phyloP scores from a whole-genome alignment of 1,140 invertebrate species.

The Onthophagus taurus region DNA sequence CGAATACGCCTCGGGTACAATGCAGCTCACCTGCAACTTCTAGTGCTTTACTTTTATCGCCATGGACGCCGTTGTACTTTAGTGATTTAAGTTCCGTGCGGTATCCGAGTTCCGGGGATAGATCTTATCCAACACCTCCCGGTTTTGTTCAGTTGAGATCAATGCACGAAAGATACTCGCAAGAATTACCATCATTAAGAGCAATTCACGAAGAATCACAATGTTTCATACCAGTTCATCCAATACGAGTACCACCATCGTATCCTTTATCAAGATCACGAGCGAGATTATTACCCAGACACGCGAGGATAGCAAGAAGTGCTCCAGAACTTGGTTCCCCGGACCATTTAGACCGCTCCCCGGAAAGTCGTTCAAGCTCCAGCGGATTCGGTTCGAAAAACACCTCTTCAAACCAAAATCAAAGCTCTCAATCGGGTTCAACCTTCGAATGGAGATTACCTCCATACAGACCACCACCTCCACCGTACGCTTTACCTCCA shows the following conservation, averaged over 20 bases:
- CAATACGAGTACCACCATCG: slow-evolving; percentile 37
- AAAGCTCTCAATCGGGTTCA: slow-evolving; percentile 58
- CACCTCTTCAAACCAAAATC: slow-evolving; percentile 73
- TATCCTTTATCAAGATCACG: slow-evolving; percentile 39
- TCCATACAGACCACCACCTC: slow-evolving; percentile 61
- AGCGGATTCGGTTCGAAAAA: slow-evolving; percentile 88
- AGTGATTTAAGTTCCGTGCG: slow-evolving; percentile 79
- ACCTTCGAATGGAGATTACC: slow-evolving; percentile 67
- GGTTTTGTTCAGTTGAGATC: slow-evolving; percentile 51
- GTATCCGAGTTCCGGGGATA: slow-evolving; percentile 66
- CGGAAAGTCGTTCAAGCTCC: slow-evolving; percentile 76
- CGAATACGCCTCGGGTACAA: slow-evolving; percentile 47
- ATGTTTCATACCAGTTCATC: slow-evolving; percentile 51
- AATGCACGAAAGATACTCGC: slow-evolving; percentile 57
- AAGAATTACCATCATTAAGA: slow-evolving; percentile 61
- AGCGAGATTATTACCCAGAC: slow-evolving; percentile 48
- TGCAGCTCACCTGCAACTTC: slow-evolving; percentile 55
- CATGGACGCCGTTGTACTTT: slow-evolving; percentile 61
- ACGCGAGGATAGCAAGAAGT: slow-evolving; percentile 52
- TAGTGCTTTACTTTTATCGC: slow-evolving; percentile 43
- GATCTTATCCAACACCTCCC: slow-evolving; percentile 64
- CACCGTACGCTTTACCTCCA: slow-evolving; percentile 37
- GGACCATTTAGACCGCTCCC: slow-evolving; percentile 61
- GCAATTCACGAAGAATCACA: slow-evolving; percentile 63
- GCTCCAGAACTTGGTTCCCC: slow-evolving; percentile 56